A percentile compares a stretch with the other conserved stretches of the same genome.
Conservation (phyloP, 1,140 invertebrate species). For the Plectrocnemia conspersa region DNA sequence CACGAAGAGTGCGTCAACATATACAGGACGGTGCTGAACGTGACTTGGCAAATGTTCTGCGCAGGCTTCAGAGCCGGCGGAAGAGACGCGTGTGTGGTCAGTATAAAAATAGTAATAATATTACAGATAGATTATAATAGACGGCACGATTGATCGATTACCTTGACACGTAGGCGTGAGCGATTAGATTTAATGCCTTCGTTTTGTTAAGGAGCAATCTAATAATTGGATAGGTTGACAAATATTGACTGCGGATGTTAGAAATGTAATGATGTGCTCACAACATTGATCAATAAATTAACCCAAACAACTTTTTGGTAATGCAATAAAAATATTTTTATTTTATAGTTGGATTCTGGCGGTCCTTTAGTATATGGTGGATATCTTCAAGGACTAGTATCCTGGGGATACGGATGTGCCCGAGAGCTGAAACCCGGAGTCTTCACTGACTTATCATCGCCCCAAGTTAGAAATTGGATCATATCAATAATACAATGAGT, state of each 20-base stretch:
- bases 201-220: no score
- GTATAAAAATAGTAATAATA: no score
- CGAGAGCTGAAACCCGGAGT: slow-evolving; percentile 54
- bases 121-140: no score
- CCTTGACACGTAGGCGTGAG: no score
- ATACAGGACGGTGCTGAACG: slow-evolving; percentile 23
- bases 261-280: no score
- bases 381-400: slow-evolving; percentile 47
- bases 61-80: slow-evolving; percentile 62
- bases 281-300: no score
- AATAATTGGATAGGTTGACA: no score
- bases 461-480: slow-evolving; percentile 40
- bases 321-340: neutral
- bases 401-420: slow-evolving; percentile 50
- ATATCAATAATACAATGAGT: neutral
- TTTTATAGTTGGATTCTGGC: slow-evolving; percentile 40
- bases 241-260: no score
- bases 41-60: slow-evolving; percentile 68
- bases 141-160: no score
- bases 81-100: slow-evolving; percentile 66
- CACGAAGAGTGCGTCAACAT: slow-evolving; percentile 26
- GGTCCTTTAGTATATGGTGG: slow-evolving; percentile 40
- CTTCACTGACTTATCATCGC: slow-evolving; percentile 51
- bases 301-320: no score
- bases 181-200: no score